Base-by-base conservation (phyloP, 2,113 vertebrate genomes). In the Trichechus manatus region DNA sequence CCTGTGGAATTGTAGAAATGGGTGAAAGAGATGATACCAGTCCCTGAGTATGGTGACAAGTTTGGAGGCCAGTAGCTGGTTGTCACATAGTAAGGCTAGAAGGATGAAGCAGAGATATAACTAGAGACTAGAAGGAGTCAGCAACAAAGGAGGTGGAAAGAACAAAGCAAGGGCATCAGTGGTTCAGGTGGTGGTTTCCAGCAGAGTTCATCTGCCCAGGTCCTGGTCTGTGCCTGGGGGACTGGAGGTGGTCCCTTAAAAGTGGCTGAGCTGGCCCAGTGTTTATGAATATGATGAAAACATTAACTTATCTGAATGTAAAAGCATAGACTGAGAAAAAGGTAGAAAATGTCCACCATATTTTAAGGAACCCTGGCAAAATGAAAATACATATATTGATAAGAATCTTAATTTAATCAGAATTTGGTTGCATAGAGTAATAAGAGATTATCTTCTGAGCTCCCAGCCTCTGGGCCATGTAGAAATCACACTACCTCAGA, bases 391-490 rank as follows among this genome's bases (percentile, higher is more conserved):
- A 33, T 88, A 23, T 17, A 11, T 81, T 56, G 36, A 93, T 89
- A 53, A 85, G 25, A 6, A 13, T 96, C 80, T 90, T 74, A 29
- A 31, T 88, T 77, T 10, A 53, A 81, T 82, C 42, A 92, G 33
- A 66, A 81, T 72, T 83, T 68, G 44, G 36, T 17, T 92, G 15
- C 2, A 0, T 10, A 63, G n/a, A 50, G 9, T 72, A 70, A 86
- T 27, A 89, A 23, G 23, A 81, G 56, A 80, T 95, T 95, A n/a
- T 72, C 9, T 95, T 87, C 66, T 20, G 39, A 78, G 64, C 9
- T 93, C 80, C 53, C 25, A 56, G 11, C 4, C 33, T 79, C 63
- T 61, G 31, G 53, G n/a, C 56, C 50, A 59, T 0, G 0, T 91
- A 53, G 81, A 97, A 93, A 50, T 92, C 74, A 50, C 33, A 85